Conservation (phyloP, 2,888 invertebrate species). For the Schrankia costaestrigalis region DNA sequence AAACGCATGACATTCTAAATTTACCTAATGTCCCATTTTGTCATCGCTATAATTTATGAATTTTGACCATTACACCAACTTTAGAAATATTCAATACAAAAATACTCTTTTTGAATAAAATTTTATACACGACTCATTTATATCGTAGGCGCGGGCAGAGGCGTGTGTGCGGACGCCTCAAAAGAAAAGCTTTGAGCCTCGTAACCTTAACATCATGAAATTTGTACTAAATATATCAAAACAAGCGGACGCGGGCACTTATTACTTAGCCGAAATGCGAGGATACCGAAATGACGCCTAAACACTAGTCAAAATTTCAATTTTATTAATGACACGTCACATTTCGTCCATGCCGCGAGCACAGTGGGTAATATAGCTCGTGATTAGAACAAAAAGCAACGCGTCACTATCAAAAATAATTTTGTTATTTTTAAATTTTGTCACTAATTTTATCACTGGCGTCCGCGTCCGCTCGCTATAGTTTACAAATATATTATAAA, state of each 20-base stretch:
- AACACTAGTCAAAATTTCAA: constrained; percentile 70
- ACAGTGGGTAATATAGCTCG: constrained; percentile 27
- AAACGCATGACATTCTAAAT: constrained; percentile 80
- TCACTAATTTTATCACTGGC: constrained; percentile 77
- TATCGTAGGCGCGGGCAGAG: constrained; percentile 53
- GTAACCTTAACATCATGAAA: constrained; percentile 80
- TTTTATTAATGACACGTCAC: constrained; percentile 41
- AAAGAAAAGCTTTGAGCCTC: constrained; percentile 81
- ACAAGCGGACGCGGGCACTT: constrained; percentile 73
- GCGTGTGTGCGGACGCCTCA: constrained; percentile 59
- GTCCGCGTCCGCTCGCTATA: constrained; percentile 74
- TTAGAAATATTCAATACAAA: constrained; percentile 83
- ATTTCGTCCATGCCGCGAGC: constrained; percentile 34
- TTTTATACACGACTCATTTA: constrained; percentile 78
- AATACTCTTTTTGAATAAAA: constrained; percentile 82
- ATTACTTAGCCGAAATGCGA: constrained; percentile 81
- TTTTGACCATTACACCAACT: constrained; percentile 82
- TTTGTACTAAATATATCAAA: constrained; percentile 81
- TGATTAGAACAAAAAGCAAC: constrained; percentile 34
- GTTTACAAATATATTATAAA: constrained; percentile 76
- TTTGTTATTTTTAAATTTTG: constrained; percentile 73
- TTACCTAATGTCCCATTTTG: constrained; percentile 76
- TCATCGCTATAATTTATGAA: constrained; percentile 80
- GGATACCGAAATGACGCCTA: constrained; percentile 79
- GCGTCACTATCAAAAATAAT: constrained; percentile 65